Evolutionary conservation across 2,113 vertebrate species (phyloP), one percentile per base, ranked within the genome.

Genomic region (Rissa tridactyla): DNA sequence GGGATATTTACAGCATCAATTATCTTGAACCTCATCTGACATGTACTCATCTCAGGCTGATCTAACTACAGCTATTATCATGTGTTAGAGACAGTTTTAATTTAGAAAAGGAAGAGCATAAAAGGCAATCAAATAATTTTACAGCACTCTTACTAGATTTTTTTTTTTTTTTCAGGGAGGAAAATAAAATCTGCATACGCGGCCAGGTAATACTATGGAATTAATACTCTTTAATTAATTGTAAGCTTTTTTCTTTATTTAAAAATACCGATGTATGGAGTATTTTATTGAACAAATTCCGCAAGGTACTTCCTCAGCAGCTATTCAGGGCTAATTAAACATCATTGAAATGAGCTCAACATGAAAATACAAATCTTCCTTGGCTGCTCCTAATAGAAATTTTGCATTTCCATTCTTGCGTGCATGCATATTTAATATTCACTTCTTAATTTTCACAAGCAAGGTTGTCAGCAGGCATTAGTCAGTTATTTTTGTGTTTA

Each of bases 1-100:
- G 65, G 75, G 75, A 76, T 90, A 88, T 89, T 92, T 90, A 55
- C 23, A 29, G 88, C 78, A 87, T 72, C 90, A 90, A 72, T 94
- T 91, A 82, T 93, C 79, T 47, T 7, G 5, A 79, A 87, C 80
- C 83, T 79, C 66, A 46, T 55, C 90, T 82, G 87, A 75, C 84
- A 75, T 5, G 16, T 75, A 58, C 93, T 86, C n/a, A 26, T 79
- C 72, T 77, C 86, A 27, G 65, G 30, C 55, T 66, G 70, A 80
- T 77, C 60, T 68, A 60, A 75, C 40, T 52, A 15, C 82, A 94
- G 87, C 81, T 49, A 85, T 85, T 89, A 86, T 16, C 68, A 16
- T 14, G 61, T 62, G 62, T 42, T 49, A 78, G 20, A 92, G n/a
- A 55, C 64, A 73, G 69, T 34, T 93, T 85, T 68, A 71, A 94